Conservation (phyloP, 2,888 invertebrate species). For the Psylliodes chrysocephalus region DNA sequence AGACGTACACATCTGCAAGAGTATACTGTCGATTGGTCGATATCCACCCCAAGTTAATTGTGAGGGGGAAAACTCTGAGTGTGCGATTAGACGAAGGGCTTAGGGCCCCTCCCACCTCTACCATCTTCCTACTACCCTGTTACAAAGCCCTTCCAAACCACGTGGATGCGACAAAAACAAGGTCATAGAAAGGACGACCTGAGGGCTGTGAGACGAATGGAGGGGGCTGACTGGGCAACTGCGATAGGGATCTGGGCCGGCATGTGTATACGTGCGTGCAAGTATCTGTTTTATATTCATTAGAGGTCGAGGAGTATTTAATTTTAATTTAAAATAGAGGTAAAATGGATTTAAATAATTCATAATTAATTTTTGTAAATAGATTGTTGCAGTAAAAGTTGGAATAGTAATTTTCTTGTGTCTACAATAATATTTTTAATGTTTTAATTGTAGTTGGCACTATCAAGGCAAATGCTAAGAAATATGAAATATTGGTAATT, state of each 20-base stretch:
- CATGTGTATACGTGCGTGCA: background rate
- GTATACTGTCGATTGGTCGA: constrained; percentile 44
- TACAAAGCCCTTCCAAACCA: constrained; percentile 57
- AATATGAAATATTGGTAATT: too few species aligned
- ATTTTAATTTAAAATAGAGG: too few species aligned
- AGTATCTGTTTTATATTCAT: too few species aligned
- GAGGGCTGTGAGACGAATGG: constrained; percentile 15
- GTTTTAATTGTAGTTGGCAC: too few species aligned
- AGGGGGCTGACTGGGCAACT: constrained; percentile 17
- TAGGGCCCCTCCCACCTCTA: constrained; percentile 52
- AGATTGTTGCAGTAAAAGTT: too few species aligned
- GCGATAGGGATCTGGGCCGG: constrained; percentile 1
- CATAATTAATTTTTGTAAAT: too few species aligned
- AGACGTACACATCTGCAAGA: constrained; percentile 1
- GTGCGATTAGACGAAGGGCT: constrained; percentile 49
- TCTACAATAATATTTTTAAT: too few species aligned
- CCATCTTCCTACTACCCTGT: constrained; percentile 51
- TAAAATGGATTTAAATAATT: too few species aligned
- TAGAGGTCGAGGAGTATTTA: too few species aligned
- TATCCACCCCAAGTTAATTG: constrained; percentile 46
- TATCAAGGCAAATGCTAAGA: too few species aligned
- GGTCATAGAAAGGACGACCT: constrained; percentile 49
- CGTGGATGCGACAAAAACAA: constrained; percentile 55
- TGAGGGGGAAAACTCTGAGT: constrained; percentile 41
- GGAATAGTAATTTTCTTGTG: too few species aligned